Conservation (phyloP, 2,797 vertebrate species). For the Gobionotothen gibberifrons region DNA sequence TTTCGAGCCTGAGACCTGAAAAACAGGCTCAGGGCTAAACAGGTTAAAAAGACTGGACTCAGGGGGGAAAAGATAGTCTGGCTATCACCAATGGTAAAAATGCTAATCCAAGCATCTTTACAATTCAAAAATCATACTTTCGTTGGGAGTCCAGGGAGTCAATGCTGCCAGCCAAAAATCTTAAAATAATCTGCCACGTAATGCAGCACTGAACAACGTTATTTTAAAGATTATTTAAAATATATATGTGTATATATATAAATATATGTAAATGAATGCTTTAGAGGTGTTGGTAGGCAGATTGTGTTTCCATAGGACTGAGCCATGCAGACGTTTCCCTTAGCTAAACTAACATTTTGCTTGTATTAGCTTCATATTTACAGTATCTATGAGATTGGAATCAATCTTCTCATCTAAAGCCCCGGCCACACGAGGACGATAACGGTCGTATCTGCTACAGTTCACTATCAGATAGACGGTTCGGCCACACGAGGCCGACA, state of each 20-base stretch:
- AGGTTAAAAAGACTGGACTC: too few species aligned
- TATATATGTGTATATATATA: too few species aligned
- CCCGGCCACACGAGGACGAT: too few species aligned
- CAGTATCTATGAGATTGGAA: background rate
- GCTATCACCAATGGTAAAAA: background rate
- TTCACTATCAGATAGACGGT: too few species aligned
- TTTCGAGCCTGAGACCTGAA: too few species aligned
- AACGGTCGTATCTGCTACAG: too few species aligned
- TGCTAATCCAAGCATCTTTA: background rate
- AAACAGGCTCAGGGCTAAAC: too few species aligned
- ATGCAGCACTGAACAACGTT: background rate
- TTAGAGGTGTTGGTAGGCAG: too few species aligned
- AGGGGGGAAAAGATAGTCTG: background rate
- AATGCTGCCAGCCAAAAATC: background rate
- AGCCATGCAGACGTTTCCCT: too few species aligned
- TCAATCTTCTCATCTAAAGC: background rate
- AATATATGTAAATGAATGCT: background rate
- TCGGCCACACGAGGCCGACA: too few species aligned
- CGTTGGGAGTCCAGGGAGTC: background rate
- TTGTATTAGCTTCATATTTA: background rate
- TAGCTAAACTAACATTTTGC: background rate
- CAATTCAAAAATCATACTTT: background rate
- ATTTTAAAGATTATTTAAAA: background rate
- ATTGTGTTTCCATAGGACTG: too few species aligned
- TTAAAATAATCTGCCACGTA: background rate